Conservation (phyloP, 2,888 invertebrate species). For the Isoperla grammatica region DNA sequence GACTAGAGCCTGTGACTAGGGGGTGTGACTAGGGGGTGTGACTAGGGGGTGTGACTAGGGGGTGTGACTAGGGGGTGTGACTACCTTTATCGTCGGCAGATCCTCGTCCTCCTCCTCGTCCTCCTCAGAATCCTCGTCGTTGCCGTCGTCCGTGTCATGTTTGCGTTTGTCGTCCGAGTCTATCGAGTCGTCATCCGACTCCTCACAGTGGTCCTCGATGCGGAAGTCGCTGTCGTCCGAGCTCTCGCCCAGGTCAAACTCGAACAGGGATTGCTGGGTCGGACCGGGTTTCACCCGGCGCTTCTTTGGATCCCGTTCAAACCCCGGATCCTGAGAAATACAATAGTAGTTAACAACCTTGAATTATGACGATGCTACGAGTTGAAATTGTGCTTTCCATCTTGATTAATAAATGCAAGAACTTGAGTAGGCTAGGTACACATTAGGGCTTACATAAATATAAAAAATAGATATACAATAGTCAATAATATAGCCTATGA, state of each 20-base stretch:
- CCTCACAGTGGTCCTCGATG: constrained; percentile 76
- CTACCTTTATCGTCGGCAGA: neutral
- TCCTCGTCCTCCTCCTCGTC: constrained; percentile 26
- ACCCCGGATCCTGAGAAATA: constrained; percentile 1
- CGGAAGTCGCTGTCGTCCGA: constrained; percentile 94
- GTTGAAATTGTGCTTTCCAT: too few species aligned
- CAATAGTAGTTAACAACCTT: too few species aligned
- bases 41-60: too few species aligned
- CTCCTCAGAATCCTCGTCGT: constrained; percentile 27
- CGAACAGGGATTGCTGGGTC: constrained; percentile 62
- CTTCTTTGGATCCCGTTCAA: constrained; percentile 71
- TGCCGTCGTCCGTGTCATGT: constrained; percentile 26
- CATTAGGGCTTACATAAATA: too few species aligned
- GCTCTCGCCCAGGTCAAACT: constrained; percentile 84
- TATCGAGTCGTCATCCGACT: constrained; percentile 71
- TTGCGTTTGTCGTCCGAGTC: constrained; percentile 59
- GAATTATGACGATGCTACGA: too few species aligned
- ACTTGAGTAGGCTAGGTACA: too few species aligned
- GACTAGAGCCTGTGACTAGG: too few species aligned
- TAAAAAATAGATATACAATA: too few species aligned
- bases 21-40: too few species aligned
- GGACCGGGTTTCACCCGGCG: constrained; percentile 73
- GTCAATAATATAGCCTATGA: too few species aligned
- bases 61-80: too few species aligned
- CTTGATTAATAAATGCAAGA: too few species aligned